Conservation (phyloP, 2,888 invertebrate genomes). For the Rhagonycha fulva region DNA sequence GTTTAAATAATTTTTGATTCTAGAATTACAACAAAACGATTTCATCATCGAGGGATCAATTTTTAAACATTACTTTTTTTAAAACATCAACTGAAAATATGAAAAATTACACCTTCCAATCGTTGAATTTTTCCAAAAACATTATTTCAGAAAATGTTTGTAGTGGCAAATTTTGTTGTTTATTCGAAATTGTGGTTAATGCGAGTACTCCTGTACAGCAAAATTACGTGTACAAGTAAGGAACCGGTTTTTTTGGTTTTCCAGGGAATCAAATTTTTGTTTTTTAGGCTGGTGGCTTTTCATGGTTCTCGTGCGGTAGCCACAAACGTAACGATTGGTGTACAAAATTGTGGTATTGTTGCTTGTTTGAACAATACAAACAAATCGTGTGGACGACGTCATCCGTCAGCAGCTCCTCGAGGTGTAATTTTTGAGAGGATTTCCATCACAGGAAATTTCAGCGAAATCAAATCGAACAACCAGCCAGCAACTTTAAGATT, state of each 20-base stretch:
- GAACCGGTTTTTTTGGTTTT: fast-evolving
- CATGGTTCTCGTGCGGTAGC: constrained; percentile 29
- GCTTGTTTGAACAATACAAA: constrained; percentile 28
- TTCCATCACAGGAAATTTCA: constrained; percentile 21
- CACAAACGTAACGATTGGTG: constrained; percentile 20
- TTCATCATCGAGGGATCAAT: not conserved
- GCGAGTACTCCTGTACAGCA: not conserved
- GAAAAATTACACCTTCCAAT: not conserved
- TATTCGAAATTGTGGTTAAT: not conserved
- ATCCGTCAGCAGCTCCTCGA: not conserved
- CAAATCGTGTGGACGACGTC: constrained; percentile 27
- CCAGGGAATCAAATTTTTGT: not conserved
- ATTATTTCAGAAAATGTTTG: not conserved
- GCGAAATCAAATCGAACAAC: constrained; percentile 19
- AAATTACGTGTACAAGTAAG: not conserved
- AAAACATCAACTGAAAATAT: not conserved
- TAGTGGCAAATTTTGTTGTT: not conserved
- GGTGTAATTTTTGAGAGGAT: constrained; percentile 22
- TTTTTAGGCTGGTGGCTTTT: constrained; percentile 33
- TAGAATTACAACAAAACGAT: not conserved
- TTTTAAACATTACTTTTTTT: not conserved
- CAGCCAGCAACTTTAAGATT: constrained; percentile 33
- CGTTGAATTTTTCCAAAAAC: not conserved
- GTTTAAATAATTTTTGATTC: not conserved
- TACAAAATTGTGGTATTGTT: constrained; percentile 34